A percentile compares a stretch with the other conserved stretches of the same genome.
Evolutionary conservation across 2,797 vertebrate genomes (phyloP).

Genomic region (Xiphorhynchus erythropygius): DNA sequence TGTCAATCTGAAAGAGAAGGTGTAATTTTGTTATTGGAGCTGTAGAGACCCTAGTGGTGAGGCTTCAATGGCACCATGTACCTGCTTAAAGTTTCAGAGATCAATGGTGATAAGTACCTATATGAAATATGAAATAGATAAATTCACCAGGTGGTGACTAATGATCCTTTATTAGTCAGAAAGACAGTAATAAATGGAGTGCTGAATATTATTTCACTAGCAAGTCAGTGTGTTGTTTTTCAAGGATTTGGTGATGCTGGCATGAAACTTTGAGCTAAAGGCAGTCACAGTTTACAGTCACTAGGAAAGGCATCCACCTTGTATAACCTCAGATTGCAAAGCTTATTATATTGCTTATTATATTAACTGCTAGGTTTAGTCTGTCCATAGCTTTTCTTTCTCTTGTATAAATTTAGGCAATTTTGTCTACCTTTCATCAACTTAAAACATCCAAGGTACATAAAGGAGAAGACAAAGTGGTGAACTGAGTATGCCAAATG

Average conservation of each 20-base stretch:
- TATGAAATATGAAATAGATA: neutral
- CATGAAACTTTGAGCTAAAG: neutral
- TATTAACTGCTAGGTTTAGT: neutral
- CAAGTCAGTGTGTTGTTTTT: neutral
- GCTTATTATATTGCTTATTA: neutral
- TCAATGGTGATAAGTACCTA: neutral
- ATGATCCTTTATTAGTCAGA: neutral
- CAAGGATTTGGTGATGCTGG: neutral
- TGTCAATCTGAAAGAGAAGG: neutral
- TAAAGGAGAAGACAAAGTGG: neutral
- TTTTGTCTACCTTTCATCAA: neutral
- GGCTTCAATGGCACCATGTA: fast-evolving
- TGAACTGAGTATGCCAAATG: neutral
- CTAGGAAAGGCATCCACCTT: neutral
- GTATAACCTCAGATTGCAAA: neutral
- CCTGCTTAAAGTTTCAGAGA: neutral
- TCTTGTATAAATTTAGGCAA: neutral
- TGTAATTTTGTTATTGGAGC: neutral
- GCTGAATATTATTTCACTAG: neutral
- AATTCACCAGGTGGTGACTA: neutral
- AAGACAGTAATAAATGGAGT: neutral
- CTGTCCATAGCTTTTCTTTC: neutral
- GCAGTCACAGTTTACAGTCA: neutral
- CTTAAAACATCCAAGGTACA: neutral
- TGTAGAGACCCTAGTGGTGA: neutral